Percentiles rank a stretch among this genome's conserved stretches.
Evolutionary conservation across 2,113 vertebrate genomes (phyloP).

Genomic region (Sturnus vulgaris): DNA sequence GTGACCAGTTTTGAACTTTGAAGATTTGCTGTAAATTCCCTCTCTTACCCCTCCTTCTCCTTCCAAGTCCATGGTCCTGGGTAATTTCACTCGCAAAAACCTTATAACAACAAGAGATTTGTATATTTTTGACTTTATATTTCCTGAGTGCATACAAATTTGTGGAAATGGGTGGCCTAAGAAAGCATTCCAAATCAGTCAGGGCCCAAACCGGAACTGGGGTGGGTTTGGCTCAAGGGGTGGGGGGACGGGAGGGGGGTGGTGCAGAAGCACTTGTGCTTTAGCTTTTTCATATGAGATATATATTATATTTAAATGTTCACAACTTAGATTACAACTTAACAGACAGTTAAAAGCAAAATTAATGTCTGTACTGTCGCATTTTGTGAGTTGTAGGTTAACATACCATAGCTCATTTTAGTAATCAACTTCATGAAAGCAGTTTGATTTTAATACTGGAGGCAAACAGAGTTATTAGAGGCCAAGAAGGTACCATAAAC

Average conservation of each 20-base stretch:
- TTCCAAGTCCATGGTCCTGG: slow-evolving; percentile 81
- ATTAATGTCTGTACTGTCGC: slow-evolving; percentile 72
- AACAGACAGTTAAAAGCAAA: slow-evolving; percentile 71
- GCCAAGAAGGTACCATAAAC: slow-evolving; percentile 65
- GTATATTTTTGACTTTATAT: slow-evolving; percentile 84
- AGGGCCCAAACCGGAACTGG: slow-evolving; percentile 72
- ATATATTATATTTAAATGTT: slow-evolving; percentile 84
- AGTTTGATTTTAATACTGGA: slow-evolving; percentile 70
- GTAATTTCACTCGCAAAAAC: slow-evolving; percentile 77
- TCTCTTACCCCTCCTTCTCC: slow-evolving; percentile 65
- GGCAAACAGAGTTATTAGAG: slow-evolving; percentile 72
- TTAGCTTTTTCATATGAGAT: slow-evolving; percentile 83
- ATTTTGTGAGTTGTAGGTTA: slow-evolving; percentile 80
- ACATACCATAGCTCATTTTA: slow-evolving; percentile 75
- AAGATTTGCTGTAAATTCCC: slow-evolving; percentile 78
- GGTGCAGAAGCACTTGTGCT: slow-evolving; percentile 76
- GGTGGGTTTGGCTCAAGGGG: slow-evolving; percentile 45
- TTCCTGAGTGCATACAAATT: slow-evolving; percentile 77
- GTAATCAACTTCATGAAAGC: slow-evolving; percentile 71
- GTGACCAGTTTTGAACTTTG: slow-evolving; percentile 80
- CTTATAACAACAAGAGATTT: slow-evolving; percentile 81
- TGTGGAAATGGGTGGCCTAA: slow-evolving; percentile 69
- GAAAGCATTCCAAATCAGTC: slow-evolving; percentile 79
- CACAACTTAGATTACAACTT: slow-evolving; percentile 79
- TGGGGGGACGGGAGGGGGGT: not conserved